phyloP scores from a whole-genome alignment of 2,113 vertebrate species.

The Aegithalos caudatus region DNA sequence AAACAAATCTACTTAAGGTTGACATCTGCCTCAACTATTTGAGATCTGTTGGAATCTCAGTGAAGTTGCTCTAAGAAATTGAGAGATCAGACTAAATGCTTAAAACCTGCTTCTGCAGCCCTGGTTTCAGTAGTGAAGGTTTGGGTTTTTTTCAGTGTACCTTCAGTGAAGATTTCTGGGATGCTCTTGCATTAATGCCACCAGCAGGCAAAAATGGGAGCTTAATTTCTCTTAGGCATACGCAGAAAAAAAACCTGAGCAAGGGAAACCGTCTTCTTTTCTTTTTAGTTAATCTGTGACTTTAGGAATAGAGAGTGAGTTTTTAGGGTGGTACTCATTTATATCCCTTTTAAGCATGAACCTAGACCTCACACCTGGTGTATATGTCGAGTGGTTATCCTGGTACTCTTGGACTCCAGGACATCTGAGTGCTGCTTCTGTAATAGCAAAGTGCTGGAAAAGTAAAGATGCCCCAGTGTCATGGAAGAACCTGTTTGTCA shows the following conservation, averaged over 20 bases:
- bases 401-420: not conserved
- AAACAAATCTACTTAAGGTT: not conserved
- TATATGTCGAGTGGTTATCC: fast-evolving
- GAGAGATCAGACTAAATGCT: not conserved
- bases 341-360: not conserved
- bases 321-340: not conserved
- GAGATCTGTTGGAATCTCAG: not conserved
- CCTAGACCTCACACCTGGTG: not conserved
- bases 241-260: not conserved
- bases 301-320: not conserved
- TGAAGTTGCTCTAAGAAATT: not conserved
- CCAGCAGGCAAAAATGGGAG: not conserved
- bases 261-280: not conserved
- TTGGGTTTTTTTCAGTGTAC: not conserved
- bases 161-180: not conserved
- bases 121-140: not conserved
- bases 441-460: not conserved
- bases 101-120: not conserved
- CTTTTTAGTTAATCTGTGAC: not conserved
- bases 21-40: not conserved
- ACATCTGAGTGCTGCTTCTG: not conserved
- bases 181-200: not conserved
- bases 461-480: not conserved
- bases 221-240: not conserved
- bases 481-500: not conserved